Evolutionary conservation across 2,888 invertebrate species (phyloP), one percentile per base, ranked within the genome.

Genomic region (Tinea pellionella): DNA sequence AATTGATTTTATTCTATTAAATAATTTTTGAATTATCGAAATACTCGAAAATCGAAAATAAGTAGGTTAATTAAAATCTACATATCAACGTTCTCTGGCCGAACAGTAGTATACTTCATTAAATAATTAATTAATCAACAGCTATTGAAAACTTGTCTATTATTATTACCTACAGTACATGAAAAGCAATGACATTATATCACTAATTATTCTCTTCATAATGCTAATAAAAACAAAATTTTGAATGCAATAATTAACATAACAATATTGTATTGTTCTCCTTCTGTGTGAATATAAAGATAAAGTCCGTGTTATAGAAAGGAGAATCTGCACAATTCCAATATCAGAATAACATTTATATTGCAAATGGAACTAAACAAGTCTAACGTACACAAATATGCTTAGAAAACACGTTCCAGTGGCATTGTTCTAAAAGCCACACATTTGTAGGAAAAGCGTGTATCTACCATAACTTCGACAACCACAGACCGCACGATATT

Each of bases 401-500:
- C 16, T 47, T 16, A 47, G 47, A 47, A 47, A 47, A 70, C 68
- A 66, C 69, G 68, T 71, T 70, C 65, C 64, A 61, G 62, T 67
- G 65, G 67, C 68, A 66, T 65, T 63, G 64, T 63, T 65, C 63
- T 66, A 24, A 66, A 70, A 68, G 71, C 72, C 70, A 73, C 73
- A 71, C 73, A 77, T 80, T 80, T 74, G 75, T 72, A 78, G 73
- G 75, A 74, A 74, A 75, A 77, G 63, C 73, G 71, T 77, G 80
- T 77, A 70, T 69, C 66, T 66, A 64, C 70, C 68, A 74, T 81
- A 81, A 79, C 73, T 80, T 73, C 67, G 64, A 65, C 68, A 72
- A 73, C 71, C 77, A 71, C 74, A 72, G 69, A 74, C 76, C 75
- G 72, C 75, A 72, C 77, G 79, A 83, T 85, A 85, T 86, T 84